Evolutionary conservation across 2,113 vertebrate species (phyloP).

Genomic region (Equus quagga): DNA sequence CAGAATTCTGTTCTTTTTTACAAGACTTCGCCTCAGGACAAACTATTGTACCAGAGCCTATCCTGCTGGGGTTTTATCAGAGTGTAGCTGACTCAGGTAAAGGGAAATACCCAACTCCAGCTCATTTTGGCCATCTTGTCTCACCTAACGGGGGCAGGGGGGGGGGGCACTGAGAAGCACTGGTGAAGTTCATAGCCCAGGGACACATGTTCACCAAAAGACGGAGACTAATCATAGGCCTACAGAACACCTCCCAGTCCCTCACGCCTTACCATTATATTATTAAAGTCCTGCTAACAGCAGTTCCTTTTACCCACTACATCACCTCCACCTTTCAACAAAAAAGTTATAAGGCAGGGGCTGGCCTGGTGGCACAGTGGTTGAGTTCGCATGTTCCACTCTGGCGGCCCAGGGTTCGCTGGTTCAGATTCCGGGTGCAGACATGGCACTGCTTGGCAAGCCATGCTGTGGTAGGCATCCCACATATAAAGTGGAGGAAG

Average conservation of each 20-base stretch:
- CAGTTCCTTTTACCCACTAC: background rate
- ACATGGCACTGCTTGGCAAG: no score
- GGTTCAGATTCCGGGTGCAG: no score
- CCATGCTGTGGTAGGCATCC: no score
- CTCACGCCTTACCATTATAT: fast-evolving
- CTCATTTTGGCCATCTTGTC: background rate
- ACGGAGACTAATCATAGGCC: background rate
- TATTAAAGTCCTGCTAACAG: background rate
- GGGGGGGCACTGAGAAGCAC: background rate
- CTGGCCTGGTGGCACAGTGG: no score
- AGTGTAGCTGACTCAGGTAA: background rate
- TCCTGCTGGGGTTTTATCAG: background rate
- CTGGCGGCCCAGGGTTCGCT: no score
- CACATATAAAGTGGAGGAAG: no score
- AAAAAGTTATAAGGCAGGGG: background rate
- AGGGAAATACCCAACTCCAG: background rate
- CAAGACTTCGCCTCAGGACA: background rate
- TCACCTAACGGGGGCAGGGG: background rate
- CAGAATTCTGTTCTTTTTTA: background rate
- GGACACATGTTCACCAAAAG: background rate
- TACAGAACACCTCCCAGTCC: fast-evolving
- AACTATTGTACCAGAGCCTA: background rate
- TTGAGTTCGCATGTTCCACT: no score
- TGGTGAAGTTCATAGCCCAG: background rate
- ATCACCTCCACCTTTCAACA: background rate